These are phyloP conservation scores for Rhizoglyphus robini DNA, from an alignment of 1,140 invertebrate genomes.

Conservation along the genomic window DNA sequence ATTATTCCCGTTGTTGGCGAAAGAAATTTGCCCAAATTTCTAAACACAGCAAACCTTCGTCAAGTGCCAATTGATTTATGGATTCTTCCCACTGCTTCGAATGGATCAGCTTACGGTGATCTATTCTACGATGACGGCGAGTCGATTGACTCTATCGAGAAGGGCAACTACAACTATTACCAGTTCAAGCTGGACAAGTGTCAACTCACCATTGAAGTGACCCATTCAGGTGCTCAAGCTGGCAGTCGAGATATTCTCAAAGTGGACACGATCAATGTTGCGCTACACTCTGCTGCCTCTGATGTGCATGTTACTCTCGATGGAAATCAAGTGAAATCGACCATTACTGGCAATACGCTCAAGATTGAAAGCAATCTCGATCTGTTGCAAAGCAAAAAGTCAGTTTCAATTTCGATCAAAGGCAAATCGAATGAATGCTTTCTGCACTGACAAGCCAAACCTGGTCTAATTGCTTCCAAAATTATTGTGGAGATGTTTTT, in stretches of 20 bases:
- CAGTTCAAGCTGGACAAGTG: background rate
- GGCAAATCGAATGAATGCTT: no score
- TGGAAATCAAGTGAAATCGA: no score
- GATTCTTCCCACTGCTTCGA: conserved; percentile 21
- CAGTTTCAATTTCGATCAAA: no score
- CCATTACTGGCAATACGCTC: no score
- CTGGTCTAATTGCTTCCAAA: no score
- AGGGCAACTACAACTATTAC: background rate
- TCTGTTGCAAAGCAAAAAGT: no score
- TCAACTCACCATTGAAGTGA: background rate
- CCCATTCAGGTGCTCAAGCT: background rate
- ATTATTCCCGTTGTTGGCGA: background rate
- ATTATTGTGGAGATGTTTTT: no score
- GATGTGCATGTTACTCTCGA: no score
- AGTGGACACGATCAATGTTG: background rate
- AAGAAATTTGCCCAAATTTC: background rate
- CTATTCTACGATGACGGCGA: conserved; percentile 1
- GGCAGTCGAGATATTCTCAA: background rate
- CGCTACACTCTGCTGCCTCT: no score
- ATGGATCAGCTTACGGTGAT: background rate
- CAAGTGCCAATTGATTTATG: background rate
- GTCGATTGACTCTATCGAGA: background rate
- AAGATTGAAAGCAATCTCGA: no score
- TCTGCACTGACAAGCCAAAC: no score
- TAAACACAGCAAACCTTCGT: no score